Base-by-base conservation (phyloP, 2,113 vertebrate species). In the Pungitius pungitius region DNA sequence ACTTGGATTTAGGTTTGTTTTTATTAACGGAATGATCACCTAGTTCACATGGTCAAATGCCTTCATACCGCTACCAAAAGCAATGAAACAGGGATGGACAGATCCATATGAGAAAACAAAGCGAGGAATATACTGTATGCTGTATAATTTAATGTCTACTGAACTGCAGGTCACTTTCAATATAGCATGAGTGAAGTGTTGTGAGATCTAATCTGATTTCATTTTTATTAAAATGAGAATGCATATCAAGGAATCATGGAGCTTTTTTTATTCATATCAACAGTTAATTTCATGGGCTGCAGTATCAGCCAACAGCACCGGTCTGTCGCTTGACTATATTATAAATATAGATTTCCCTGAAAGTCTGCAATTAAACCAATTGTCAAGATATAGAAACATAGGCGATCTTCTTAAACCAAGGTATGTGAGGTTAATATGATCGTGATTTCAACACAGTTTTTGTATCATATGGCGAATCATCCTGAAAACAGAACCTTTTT, bases 161-260 rank as follows among this genome's bases (percentile, higher is more conserved):
- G 81, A 88, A 82, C 85, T 75, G 65, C 61, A 65, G 88, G 89
- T 91, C 90, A 92, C 64, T 88, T 91, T 87, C 87, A 90, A 91
- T 91, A 92, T 88, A 88, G 78, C 33, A 76, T 87, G 87, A 90
- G 77, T 87, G 88, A 92, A 88, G 84, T 87, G 73, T 87, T 79
- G 73, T 66, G 81, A 85, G 74, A 84, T 87, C 26, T 87, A 87
- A 90, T 90, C 84, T 79, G 73, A 83, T 91, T 86, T 88, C 74
- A 83, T 83, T 86, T 24, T 90, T 85, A 90, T 89, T 88, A 86
- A 89, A 92, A 91, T 88, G 79, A 78, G 81, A 86, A 81, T 61
- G 71, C 78, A 80, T 89, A 85, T 80, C 54, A 49, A 75, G 61
- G 75, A 88, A 90, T 91, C 81, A 85, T 84, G 54, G 70, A 47